Base-by-base conservation (phyloP, 2,113 vertebrate species). In the Chloebia gouldiae region DNA sequence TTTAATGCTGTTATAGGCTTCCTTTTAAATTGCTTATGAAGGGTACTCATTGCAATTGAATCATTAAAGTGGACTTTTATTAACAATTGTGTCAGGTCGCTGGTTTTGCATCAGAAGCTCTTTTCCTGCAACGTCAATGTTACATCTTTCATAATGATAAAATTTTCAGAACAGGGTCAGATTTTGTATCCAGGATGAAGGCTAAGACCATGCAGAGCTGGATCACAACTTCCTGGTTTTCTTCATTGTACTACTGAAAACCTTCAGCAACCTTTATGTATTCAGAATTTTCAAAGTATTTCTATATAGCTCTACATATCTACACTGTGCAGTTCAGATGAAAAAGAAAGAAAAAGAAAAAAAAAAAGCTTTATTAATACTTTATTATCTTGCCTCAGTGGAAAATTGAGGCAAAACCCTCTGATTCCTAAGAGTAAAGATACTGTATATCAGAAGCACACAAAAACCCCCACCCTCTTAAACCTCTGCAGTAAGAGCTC, bases 11-110 rank as follows among this genome's bases (percentile, higher is more conserved):
- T 77, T 88, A 61, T 5, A 90, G 30, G 5, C 50, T 92, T 86
- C 50, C 30, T 90, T 77, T 94, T 86, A 93, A 96, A 93, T 88
- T 90, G 50, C 76, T 94, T 83, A 59, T 86, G 86, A 93, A 92
- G 33, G 79, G 60, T 92, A 66, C 23, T 90, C 40, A 51, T 73
- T 93, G 60, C 51, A 78, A 30, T 39, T 93, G 91, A 93, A 88
- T 92, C 91, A 90, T 96, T 92, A 66, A 78, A 86, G 33, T 54
- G 51, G 66, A 88, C 82, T 92, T 93, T 80, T 92, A 82, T 93
- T 92, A 94, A 70, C 21, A 66, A 2, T 64, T 94, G 33, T 90
- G 60, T 92, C 91, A 92, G 79, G 86, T 93, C 86, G 66, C 56
- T 73, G 79, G 68, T 90, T 94, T 90, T 81, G 51, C 80, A 92